phyloP scores from a whole-genome alignment of 2,113 vertebrate species.

The Montifringilla adamsi region DNA sequence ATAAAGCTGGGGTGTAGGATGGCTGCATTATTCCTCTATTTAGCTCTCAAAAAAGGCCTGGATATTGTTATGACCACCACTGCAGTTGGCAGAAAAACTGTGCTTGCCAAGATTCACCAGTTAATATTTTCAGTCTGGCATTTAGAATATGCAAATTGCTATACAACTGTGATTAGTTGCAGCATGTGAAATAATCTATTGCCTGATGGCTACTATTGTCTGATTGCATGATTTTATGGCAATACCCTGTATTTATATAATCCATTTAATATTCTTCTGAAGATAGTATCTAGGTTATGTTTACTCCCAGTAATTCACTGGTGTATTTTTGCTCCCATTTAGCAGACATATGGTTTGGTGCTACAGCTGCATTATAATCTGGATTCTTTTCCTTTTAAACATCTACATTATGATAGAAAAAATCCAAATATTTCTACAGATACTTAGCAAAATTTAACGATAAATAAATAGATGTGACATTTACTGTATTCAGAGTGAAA shows the following conservation, averaged over 20 bases:
- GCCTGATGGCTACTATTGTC: constrained; percentile 33
- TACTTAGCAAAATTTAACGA: constrained; percentile 76
- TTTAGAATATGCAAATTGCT: constrained; percentile 37
- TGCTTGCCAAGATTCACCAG: constrained; percentile 14
- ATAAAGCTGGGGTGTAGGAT: not conserved
- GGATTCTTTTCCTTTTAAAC: constrained; percentile 58
- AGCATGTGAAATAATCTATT: constrained; percentile 31
- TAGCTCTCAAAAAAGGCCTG: not conserved
- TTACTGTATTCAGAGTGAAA: constrained; percentile 82
- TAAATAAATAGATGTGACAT: constrained; percentile 82
- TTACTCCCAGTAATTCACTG: constrained; percentile 44
- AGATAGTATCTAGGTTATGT: constrained; percentile 51
- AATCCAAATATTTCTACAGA: constrained; percentile 76
- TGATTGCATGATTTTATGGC: constrained; percentile 36
- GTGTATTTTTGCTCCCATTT: constrained; percentile 49
- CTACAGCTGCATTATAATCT: constrained; percentile 69
- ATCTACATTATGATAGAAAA: constrained; percentile 67
- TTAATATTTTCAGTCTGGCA: constrained; percentile 44
- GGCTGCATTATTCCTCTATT: not conserved
- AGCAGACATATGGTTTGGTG: constrained; percentile 61
- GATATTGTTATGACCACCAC: not conserved
- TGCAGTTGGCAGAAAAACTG: not conserved
- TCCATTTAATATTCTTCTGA: constrained; percentile 56
- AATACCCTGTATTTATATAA: constrained; percentile 34
- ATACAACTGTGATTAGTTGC: constrained; percentile 47